Evolutionary conservation across 64 coral and sea anemone genomes (phyloP).

Genomic region (Pocillopora damicornis): DNA sequence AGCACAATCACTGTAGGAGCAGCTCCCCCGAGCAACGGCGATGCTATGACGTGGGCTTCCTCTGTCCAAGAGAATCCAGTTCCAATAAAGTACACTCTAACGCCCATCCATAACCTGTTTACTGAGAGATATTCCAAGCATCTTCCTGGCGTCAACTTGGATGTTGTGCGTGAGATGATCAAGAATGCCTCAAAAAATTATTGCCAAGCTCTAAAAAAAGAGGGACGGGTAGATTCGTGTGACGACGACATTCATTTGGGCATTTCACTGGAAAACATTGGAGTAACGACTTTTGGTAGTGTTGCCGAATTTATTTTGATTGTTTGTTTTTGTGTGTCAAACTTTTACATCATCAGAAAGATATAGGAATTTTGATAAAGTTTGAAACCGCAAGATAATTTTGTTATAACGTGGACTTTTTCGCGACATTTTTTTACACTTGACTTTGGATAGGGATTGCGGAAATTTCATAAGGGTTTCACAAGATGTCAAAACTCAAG

Average conservation of each 20-base stretch:
- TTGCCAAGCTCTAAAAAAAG: conserved; percentile 5
- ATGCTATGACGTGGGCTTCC: conserved; percentile 44
- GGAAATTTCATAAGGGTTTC: too few relatives aligned
- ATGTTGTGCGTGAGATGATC: not conserved
- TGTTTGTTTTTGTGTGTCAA: too few relatives aligned
- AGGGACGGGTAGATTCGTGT: conserved; percentile 22
- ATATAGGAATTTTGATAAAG: not conserved
- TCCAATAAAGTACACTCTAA: conserved; percentile 22
- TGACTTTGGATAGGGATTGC: too few relatives aligned
- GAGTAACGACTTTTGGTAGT: not conserved
- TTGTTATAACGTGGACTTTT: too few relatives aligned
- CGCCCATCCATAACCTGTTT: conserved; percentile 18
- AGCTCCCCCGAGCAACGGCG: conserved; percentile 55
- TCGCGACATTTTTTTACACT: too few relatives aligned
- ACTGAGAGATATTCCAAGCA: conserved; percentile 12
- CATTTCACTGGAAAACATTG: not conserved
- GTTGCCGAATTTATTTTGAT: too few relatives aligned
- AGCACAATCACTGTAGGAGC: conserved; percentile 50
- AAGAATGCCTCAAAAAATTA: conserved; percentile 7
- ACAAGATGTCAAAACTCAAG: too few relatives aligned
- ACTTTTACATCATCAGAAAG: too few relatives aligned
- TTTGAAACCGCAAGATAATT: not conserved
- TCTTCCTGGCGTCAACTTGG: conserved; percentile 9
- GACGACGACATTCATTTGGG: conserved; percentile 26
- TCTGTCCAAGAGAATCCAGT: conserved; percentile 49